Base-by-base conservation (phyloP, 2,888 invertebrate species). In the Perizoma affinitatum region DNA sequence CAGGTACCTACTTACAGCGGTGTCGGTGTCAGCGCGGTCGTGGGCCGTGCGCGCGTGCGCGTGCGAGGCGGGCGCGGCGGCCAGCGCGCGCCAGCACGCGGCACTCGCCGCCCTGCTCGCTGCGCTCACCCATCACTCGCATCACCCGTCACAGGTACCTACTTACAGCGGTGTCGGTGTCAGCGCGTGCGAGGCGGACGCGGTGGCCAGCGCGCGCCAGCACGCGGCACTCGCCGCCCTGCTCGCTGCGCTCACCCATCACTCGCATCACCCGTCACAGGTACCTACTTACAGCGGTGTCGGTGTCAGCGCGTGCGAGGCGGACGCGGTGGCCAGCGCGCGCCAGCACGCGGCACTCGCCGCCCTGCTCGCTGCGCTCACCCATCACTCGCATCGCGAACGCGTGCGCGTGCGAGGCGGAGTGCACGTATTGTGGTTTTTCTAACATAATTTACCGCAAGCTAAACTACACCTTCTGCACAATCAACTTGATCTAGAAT, bases 81-180 rank as follows among this genome's bases (percentile, higher is more conserved):
- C 77, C 42, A 84, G 83, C 40, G 63, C 78, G 47, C 76, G 84
- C 0, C 88, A 88, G 65, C 88, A 85, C 79, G 88, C 87, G 49
- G 90, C 90, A 62, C 80, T 87, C 5, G 94, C 95, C 0, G 96
- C 97, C 94, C 86, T 98, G 53, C 87, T 98, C 65, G 95, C 79
- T 0, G 86, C 90, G 49, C 84, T 87, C 61, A 80, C 82, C 33
- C 84, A 74, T 70, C 72, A 77, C 8, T 71, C 66, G 45, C 77
- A 74, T 46, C 78, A 74, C 7, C 75, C 76, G 47, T 73, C 79
- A 10, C 84, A 78, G 78, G 80, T 78, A n/a, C n/a, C n/a, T n/a
- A n/a, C n/a, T n/a, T n/a, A 68, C 79, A 74, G 52, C 78, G 35
- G 80, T 74, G 65, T 77, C 81, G 44, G 63, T 90, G 10, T 86